Evolutionary conservation across 2,888 invertebrate species (phyloP), one percentile per base, ranked within the genome.

Genomic region (Apamea anceps): DNA sequence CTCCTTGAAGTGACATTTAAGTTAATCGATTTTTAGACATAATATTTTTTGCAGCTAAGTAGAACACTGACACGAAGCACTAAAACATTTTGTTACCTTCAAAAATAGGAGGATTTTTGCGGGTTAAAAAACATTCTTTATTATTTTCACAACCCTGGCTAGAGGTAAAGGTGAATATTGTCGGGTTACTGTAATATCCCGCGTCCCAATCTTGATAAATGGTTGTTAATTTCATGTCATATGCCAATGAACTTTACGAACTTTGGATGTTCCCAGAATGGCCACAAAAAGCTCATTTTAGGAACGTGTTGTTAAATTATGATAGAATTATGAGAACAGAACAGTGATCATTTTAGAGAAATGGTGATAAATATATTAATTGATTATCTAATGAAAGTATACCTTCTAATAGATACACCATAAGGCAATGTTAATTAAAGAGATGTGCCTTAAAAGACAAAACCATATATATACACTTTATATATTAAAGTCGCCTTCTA

Each of bases 201-300:
- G 28, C 42, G 25, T 54, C 42, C 63, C 57, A 74, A 74, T 68
- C 45, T 37, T 67, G 15, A 70, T 62, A 72, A 81, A 67, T 57
- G 62, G 66, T 72, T 77, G n/a, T 75, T 81, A 75, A 80, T 77
- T 80, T 51, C 42, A 67, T 37, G 70, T 60, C 66, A 66, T 57
- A 80, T 60, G 51, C 60, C 60, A 74, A 62, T 71, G 62, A 80
- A 57, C 42, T 42, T 42, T 4, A 37, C 51, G 28, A 60, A 25
- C 7, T 67, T 65, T 71, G 0, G 4, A 32, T n/a, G 5, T 51
- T 15, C 10, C 37, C 37, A 75, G 63, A 75, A 54, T 63, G 45
- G 15, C 3, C 42, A 8, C 8, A 2, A 68, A 48, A 63, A 15
- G 18, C 28, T 57, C 0, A 57, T 51, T 82, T 63, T 70, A 42